These are phyloP conservation scores for Miniopterus natalensis DNA, from an alignment of 2,113 vertebrate genomes.

Conservation along the genomic window DNA sequence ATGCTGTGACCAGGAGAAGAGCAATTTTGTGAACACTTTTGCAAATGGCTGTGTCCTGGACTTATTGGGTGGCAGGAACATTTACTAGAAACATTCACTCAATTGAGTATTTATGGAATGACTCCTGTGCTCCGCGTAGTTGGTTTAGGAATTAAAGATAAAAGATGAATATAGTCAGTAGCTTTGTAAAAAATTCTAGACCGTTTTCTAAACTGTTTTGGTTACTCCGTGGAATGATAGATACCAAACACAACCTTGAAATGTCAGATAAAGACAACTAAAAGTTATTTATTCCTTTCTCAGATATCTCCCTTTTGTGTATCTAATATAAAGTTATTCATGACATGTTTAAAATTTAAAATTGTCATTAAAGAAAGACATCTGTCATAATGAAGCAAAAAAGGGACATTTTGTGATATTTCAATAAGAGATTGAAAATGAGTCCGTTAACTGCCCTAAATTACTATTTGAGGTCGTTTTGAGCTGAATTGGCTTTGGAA, in stretches of 20 bases:
- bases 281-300: constrained; percentile 28
- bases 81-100: constrained; percentile 19
- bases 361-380: constrained; percentile 65
- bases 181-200: constrained; percentile 27
- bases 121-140: neutral
- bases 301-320: neutral
- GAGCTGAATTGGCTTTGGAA: constrained; percentile 76
- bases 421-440: constrained; percentile 65
- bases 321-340: constrained; percentile 39
- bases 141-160: neutral
- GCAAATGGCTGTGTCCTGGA: neutral
- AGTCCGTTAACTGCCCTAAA: constrained; percentile 59
- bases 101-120: neutral
- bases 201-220: neutral
- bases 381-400: constrained; percentile 67
- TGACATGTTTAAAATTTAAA: constrained; percentile 61
- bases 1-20: constrained; percentile 30
- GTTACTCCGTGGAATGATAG: constrained; percentile 21
- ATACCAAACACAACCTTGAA: constrained; percentile 28
- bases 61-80: constrained; percentile 1
- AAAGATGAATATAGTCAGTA: neutral
- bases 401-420: constrained; percentile 49
- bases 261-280: constrained; percentile 58
- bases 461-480: constrained; percentile 70
- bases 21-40: constrained; percentile 16